Evolutionary conservation across 2,797 vertebrate genomes (phyloP).

Genomic region (Sebastes ruberrimus): DNA sequence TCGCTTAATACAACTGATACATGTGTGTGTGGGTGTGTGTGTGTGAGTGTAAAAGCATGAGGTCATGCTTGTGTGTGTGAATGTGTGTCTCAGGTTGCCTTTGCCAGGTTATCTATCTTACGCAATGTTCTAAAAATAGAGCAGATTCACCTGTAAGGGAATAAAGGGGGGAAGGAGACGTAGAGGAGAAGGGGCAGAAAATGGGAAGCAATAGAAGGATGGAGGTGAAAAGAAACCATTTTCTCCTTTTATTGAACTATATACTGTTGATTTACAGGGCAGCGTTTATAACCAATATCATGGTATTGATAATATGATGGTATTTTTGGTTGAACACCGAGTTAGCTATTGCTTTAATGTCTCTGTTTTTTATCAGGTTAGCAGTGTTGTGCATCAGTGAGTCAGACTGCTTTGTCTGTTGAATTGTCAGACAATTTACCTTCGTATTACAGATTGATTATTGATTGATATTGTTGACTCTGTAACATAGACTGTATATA

Average conservation of each 20-base stretch:
- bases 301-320: not conserved
- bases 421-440: not conserved
- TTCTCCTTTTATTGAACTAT: not conserved
- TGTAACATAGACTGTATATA: too few species aligned
- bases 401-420: not conserved
- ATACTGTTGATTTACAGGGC: rapidly evolving
- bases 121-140: constrained; percentile 65
- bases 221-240: not conserved
- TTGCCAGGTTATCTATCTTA: constrained; percentile 58
- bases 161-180: constrained; percentile 4
- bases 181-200: not conserved
- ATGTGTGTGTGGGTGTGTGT: not conserved
- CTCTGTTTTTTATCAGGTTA: not conserved
- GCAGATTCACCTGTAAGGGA: constrained; percentile 61
- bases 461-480: not conserved
- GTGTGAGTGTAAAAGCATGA: not conserved
- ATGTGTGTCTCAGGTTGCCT: constrained; percentile 50
- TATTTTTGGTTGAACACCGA: not conserved
- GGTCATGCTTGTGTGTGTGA: constrained; percentile 18
- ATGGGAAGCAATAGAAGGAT: not conserved
- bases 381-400: not conserved
- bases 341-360: not conserved
- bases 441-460: not conserved
- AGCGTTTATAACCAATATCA: not conserved
- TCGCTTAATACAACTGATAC: constrained; percentile 3